Conservation (phyloP, 1,140 invertebrate species). For the Asobara japonica region DNA sequence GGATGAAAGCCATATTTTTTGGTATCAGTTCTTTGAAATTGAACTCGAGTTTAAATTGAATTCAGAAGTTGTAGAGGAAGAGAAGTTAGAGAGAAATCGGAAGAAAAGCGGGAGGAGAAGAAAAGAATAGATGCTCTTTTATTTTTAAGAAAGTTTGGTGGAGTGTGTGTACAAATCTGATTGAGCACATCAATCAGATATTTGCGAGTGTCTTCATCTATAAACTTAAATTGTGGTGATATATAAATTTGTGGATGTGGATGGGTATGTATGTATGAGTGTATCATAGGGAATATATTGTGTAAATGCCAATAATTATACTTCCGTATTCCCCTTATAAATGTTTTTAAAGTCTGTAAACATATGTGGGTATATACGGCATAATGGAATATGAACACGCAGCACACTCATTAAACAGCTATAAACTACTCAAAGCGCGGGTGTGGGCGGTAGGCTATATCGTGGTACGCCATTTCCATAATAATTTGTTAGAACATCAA, state of each 20-base stretch:
- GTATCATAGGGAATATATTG: background rate
- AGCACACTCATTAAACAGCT: constrained; percentile 57
- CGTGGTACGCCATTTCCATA: constrained; percentile 23
- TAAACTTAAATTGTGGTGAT: background rate
- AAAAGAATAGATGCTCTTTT: background rate
- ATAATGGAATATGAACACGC: constrained; percentile 45
- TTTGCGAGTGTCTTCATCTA: background rate
- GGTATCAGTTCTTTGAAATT: background rate
- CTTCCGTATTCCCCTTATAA: background rate
- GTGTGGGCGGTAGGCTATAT: constrained; percentile 48
- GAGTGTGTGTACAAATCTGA: background rate
- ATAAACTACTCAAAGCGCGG: constrained; percentile 53
- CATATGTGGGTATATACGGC: background rate
- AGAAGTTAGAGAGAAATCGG: constrained; percentile 1
- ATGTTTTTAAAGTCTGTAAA: background rate
- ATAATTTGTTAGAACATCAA: constrained; percentile 19
- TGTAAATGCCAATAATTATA: background rate
- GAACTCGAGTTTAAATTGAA: background rate
- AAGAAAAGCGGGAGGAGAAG: background rate
- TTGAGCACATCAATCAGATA: background rate
- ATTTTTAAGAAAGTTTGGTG: background rate
- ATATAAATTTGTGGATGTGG: background rate
- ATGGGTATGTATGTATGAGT: no score
- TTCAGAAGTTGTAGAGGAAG: background rate
- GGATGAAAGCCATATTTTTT: constrained; percentile 8